phyloP scores from a whole-genome alignment of 2,797 vertebrate species.

The Acanthis flammea region DNA sequence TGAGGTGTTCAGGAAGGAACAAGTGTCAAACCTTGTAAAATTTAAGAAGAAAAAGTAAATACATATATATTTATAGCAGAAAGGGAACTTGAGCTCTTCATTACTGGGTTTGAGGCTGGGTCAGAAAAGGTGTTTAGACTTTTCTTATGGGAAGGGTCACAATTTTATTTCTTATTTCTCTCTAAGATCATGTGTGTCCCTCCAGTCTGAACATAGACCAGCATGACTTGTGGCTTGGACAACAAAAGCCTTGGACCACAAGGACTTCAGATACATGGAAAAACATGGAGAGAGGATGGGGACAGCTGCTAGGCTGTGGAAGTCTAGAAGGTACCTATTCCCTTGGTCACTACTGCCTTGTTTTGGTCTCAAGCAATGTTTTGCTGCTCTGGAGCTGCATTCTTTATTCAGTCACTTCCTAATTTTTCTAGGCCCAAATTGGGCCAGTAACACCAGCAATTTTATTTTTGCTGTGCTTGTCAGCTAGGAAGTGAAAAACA shows the following conservation, averaged over 20 bases:
- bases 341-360: not conserved
- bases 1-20: not conserved
- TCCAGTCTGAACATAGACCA: not conserved
- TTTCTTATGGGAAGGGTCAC: not conserved
- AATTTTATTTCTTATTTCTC: not conserved
- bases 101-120: not conserved
- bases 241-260: not conserved
- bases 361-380: not conserved
- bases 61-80: not conserved
- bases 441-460: not conserved
- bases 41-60: not conserved
- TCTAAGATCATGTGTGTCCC: not conserved
- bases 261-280: not conserved
- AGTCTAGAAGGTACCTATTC: not conserved
- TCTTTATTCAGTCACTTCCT: not conserved
- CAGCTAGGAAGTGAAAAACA: not conserved
- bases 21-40: not conserved
- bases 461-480: not conserved
- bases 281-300: not conserved
- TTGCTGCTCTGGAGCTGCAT: not conserved
- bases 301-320: not conserved
- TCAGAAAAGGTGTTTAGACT: not conserved
- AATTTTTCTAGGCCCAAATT: not conserved
- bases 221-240: not conserved
- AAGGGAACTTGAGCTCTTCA: not conserved